Evolutionary conservation across 1,140 invertebrate species (phyloP).

Genomic region (Hydropsyche tenuis): DNA sequence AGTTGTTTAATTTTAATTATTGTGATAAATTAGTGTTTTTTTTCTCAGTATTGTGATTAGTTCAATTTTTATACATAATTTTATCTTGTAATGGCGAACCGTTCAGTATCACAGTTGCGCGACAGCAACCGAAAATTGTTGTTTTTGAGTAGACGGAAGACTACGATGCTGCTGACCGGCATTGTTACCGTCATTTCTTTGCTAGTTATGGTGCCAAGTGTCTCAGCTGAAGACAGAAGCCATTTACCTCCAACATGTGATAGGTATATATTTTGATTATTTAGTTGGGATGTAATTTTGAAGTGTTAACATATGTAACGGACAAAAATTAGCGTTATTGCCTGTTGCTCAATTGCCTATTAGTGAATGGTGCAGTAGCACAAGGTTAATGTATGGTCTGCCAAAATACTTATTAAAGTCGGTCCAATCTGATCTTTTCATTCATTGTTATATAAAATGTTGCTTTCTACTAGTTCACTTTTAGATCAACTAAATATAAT

Average conservation of each 20-base stretch:
- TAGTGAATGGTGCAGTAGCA: background rate
- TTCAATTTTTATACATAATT: background rate
- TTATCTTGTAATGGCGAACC: no score
- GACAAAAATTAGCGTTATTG: no score
- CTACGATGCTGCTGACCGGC: background rate
- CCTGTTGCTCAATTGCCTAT: background rate
- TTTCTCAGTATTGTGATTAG: slow-evolving; percentile 8
- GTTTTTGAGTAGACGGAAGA: background rate
- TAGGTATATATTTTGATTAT: slow-evolving; percentile 35
- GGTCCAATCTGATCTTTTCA: background rate
- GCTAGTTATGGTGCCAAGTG: slow-evolving; percentile 15
- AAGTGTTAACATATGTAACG: no score
- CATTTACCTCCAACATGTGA: slow-evolving; percentile 46
- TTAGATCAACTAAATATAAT: background rate
- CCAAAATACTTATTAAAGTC: background rate
- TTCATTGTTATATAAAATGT: background rate
- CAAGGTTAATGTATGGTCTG: background rate
- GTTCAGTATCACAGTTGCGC: background rate
- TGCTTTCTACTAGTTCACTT: background rate
- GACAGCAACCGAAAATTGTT: background rate
- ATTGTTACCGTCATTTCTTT: background rate
- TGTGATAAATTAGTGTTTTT: background rate
- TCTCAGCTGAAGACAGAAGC: slow-evolving; percentile 40
- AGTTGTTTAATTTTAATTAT: background rate
- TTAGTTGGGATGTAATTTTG: no score